Percentiles rank a stretch among this genome's conserved stretches.
phyloP scores from a whole-genome alignment of 2,113 vertebrate species.

The Hylia prasina region DNA sequence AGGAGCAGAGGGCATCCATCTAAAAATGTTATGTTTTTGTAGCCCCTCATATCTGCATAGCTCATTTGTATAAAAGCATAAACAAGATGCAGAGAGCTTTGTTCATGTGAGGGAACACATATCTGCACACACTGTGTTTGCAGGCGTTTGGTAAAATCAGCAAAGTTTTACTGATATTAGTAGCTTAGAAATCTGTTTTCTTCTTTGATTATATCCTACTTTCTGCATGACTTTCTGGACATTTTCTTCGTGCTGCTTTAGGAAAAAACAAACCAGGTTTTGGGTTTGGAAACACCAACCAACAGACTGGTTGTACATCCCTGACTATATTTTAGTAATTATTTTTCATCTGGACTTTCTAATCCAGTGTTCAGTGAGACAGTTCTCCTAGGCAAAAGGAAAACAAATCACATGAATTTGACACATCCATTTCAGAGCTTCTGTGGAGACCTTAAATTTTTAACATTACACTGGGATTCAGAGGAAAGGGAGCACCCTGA shows the following conservation, averaged over 20 bases:
- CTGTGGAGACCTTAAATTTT: neutral
- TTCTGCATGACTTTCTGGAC: neutral
- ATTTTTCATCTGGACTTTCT: neutral
- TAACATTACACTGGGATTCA: neutral
- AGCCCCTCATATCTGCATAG: neutral
- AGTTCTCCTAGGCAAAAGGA: neutral
- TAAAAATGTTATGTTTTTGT: neutral
- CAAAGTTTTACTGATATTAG: neutral
- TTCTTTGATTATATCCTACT: neutral
- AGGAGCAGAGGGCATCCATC: neutral
- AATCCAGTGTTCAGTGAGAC: neutral
- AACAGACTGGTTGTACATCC: accelerated
- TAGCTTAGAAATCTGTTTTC: neutral
- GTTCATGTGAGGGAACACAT: accelerated
- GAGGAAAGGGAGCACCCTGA: neutral
- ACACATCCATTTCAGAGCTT: neutral
- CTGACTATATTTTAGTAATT: neutral
- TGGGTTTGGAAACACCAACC: too few species aligned
- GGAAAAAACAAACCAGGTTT: too few species aligned
- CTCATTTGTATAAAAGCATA: neutral
- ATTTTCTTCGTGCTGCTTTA: neutral
- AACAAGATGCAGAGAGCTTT: neutral
- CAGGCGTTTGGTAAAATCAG: neutral
- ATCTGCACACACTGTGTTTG: neutral
- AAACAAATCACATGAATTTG: neutral